Base-by-base conservation (phyloP, 2,113 vertebrate species). In the Calidris pygmaea region DNA sequence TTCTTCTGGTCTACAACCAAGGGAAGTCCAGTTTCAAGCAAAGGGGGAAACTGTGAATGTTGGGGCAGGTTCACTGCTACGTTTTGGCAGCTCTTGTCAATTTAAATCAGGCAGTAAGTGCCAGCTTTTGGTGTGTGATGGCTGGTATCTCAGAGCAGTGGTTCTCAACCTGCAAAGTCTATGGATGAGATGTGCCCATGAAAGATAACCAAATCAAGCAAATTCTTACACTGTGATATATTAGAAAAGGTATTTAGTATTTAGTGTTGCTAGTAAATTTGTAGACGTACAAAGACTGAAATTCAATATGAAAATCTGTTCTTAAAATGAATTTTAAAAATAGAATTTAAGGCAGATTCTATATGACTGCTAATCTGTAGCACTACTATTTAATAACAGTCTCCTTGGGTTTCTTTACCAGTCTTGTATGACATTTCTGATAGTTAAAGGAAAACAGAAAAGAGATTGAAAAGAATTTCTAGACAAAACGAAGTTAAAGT, bases 381-480 rank as follows among this genome's bases (percentile, higher is more conserved):
- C 72, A 75, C 45, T 84, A 80, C 78, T 90, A 67, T 68, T 68
- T 93, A 75, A 52, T 78, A 94, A 88, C 68, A 70, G 90, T 80
- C 92, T 96, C 85, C 52, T 67, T 68, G 79, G 78, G 43, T 89
- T 92, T 89, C 85, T 88, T 88, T 84, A 53, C 72, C n/a, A 80
- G 59, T 73, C 78, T 87, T 72, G 30, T 52, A 73, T 93, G 90
- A 90, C 80, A 81, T 89, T 94, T 90, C 70, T 93, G 90, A 94
- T 63, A 81, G 79, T 60, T 94, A 84, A 86, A 26, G 60, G 56
- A 95, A 97, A 94, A 97, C 55, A 86, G 74, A 84, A 85, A 88
- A 80, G 39, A 79, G 93, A 85, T 41, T 87, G 35, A 67, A 93
- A 93, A 83, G 20, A 7, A 4, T 75, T 95, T 48, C 67, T 62